Evolutionary conservation across 2,797 vertebrate genomes (phyloP), one percentile per base, ranked within the genome.

Genomic region (Lagodon rhomboides): DNA sequence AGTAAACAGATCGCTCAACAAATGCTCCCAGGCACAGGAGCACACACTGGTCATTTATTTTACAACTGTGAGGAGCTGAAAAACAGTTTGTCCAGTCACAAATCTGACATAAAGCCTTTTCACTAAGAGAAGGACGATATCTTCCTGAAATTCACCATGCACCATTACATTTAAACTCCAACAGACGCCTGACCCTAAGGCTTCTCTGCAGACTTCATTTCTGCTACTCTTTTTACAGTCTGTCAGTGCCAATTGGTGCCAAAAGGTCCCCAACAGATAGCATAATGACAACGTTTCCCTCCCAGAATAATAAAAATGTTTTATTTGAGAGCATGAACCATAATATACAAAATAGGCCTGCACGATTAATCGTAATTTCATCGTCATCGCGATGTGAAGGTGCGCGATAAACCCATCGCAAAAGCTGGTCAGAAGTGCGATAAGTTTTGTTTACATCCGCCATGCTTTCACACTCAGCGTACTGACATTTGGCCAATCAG

Each of bases 51-150:
- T 72, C 79, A 18, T 63, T 22, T 79, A 59, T 30, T 79, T 73
- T 84, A n/a, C 11, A 69, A 22, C 62, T 27, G 51, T 15, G 25
- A 17, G 0, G 30, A 53, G 23, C 59, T 76, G 55, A 65, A 83
- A 77, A 64, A 18, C 3, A 5, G 1, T 60, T 41, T 16, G 30
- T 49, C 18, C 56, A 58, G 64, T 58, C 67, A 23, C 41, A 10
- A 59, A 13, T 87, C 60, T 27, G 83, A 60, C 68, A 62, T 68
- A 62, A 80, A 82, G 69, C 68, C 68, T 80, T 80, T 84, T 87
- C 65, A 63, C 75, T 54, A 15, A 27, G 27, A 56, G 53, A 59
- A 67, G 54, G 56, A 66, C 85, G 69, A 22, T 68, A 68, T 59
- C 38, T 69, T 79, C 69, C 44, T 43, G 63, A 79, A 77, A 77